Conservation (phyloP, 2,888 invertebrate species). For the Conomelus anceps region DNA sequence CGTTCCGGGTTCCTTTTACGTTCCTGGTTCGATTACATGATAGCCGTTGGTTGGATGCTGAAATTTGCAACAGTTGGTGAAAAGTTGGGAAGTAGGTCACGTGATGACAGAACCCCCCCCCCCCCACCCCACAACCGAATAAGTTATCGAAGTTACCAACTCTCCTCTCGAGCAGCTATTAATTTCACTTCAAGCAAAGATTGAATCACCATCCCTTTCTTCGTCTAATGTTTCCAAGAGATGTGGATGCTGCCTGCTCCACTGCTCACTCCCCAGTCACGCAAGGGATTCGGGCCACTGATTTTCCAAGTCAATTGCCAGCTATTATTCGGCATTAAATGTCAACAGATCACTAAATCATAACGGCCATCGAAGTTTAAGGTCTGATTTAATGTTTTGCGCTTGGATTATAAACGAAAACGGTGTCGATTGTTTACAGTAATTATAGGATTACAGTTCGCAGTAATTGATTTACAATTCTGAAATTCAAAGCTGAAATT, state of each 20-base stretch:
- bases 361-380: not conserved
- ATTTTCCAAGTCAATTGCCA: not conserved
- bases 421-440: not conserved
- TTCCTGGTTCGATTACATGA: not conserved
- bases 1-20: not conserved
- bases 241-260: not conserved
- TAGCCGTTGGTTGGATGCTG: not conserved
- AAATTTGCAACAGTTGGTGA: not conserved
- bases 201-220: not conserved
- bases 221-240: not conserved
- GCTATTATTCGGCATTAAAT: not conserved
- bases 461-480: not conserved
- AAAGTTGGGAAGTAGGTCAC: not conserved
- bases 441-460: not conserved
- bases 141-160: not conserved
- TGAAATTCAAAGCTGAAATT: not conserved
- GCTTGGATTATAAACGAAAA: not conserved
- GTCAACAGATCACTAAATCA: not conserved
- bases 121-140: not conserved
- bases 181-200: not conserved
- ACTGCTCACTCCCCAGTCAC: not conserved
- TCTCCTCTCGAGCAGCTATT: not conserved
- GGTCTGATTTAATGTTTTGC: not conserved
- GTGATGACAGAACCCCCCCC: not conserved
- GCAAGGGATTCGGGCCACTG: not conserved